A percentile compares a stretch with the other conserved stretches of the same genome.
These are phyloP conservation scores for Donacobius atricapilla DNA, from an alignment of 2,113 vertebrate species.

Conservation along the genomic window DNA sequence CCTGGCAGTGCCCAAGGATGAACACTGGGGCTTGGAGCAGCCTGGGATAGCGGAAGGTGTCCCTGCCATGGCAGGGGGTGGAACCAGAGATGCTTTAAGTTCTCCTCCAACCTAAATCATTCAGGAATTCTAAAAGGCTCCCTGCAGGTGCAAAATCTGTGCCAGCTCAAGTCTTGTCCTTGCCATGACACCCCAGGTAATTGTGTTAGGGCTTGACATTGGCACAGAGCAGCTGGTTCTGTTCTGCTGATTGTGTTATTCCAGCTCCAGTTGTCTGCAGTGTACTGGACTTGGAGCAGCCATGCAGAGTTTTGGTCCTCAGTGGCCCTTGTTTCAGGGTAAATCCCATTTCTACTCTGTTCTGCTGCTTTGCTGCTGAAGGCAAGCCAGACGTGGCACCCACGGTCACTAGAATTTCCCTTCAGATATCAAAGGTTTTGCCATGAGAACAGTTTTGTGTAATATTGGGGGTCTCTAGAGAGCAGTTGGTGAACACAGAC, in stretches of 20 bases:
- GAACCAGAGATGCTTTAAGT: neutral
- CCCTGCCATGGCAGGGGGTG: neutral
- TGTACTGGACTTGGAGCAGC: neutral
- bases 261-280: neutral
- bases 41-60: neutral
- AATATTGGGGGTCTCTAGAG: accelerated
- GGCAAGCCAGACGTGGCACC: neutral
- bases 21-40: accelerated
- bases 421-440: neutral
- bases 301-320: neutral
- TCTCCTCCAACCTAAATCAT: neutral
- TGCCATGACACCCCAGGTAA: neutral
- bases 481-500: neutral
- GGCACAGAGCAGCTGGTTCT: neutral
- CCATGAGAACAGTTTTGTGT: neutral
- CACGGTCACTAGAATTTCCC: accelerated
- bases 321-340: neutral
- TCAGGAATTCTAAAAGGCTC: neutral
- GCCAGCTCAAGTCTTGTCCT: neutral
- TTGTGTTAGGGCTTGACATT: accelerated
- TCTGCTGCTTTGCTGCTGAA: neutral
- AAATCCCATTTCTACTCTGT: accelerated
- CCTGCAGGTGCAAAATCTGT: neutral
- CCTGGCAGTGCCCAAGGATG: neutral
- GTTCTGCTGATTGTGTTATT: neutral